Evolutionary conservation across 1,140 invertebrate species (phyloP), one percentile per base, ranked within the genome.

Genomic region (Sogatella furcifera): DNA sequence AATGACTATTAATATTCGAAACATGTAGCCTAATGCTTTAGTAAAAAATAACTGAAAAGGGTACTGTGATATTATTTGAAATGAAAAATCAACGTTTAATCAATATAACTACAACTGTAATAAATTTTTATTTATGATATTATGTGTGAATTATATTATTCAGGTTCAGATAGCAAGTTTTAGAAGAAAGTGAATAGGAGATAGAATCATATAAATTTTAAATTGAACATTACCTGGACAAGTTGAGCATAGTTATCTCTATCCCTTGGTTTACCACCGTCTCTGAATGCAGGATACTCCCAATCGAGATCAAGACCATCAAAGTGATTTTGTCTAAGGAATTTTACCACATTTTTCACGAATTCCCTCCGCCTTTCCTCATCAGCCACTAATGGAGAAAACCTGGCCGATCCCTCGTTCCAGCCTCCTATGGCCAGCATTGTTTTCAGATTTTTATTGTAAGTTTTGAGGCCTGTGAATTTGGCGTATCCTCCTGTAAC

Each of bases 281-380:
- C 94, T 43, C 94, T 77, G 71, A 88, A 85, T 0, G 88, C 87
- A 0, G 95, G 95, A 77, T 97, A 97, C 71, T 97, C 94, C 93
- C 94, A 98, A 71, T 97, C 94, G 64, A 98, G 77, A 75, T 98
- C 95, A 19, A 98, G 80, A 9, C 95, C 95, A 75, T 98, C 94
- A 72, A 98, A 98, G 67, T 91, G 87, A 71, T 95, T 90, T 68
- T 92, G 85, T 63, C 94, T 78, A 52, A 97, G 77, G 71, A 95
- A 97, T 72, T 88, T 88, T 11, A 97, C 81, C 28, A 86, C 81
- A 67, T 93, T 92, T 74, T 86, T 88, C 17, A 91, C 88, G 66
- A 96, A 89, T 69, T 90, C 84, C 70, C 82, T 83, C 43, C 92
- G 76, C 59, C 84, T 77, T 17, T 87, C 84, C 0, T 81, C 66